A percentile compares a stretch with the other conserved stretches of the same genome.
phyloP scores from a whole-genome alignment of 92 coral and sea anemone genomes.

The Epizoanthus rinbou region DNA sequence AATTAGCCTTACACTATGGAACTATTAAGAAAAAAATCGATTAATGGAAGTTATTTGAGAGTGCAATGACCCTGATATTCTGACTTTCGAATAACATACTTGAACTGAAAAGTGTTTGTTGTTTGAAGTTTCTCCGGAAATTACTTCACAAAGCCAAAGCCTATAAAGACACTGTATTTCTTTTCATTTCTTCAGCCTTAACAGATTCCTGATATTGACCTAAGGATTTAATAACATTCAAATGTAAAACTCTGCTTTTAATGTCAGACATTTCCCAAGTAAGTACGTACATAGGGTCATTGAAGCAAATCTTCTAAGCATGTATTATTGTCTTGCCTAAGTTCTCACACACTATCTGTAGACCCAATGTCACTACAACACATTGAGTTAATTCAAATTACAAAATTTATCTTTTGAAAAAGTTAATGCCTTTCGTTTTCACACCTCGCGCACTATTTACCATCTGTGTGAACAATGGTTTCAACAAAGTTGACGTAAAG shows the following conservation, averaged over 20 bases:
- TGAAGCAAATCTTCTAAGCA: background rate
- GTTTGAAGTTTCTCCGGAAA: background rate
- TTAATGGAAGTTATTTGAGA: background rate
- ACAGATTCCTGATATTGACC: conserved; percentile 16
- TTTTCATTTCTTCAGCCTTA: background rate
- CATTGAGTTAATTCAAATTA: background rate
- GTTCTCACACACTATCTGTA: conserved; percentile 3
- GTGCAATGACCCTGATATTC: background rate
- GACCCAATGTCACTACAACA: background rate
- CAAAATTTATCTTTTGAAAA: conserved; percentile 12
- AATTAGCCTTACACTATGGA: conserved; percentile 4
- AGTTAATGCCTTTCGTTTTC: conserved; percentile 5
- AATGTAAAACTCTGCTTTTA: conserved; percentile 8
- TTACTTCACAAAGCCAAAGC: conserved; percentile 1
- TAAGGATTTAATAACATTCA: conserved; percentile 27
- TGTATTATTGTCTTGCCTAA: background rate
- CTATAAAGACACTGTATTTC: background rate
- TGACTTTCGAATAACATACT: background rate
- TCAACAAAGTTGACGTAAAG: conserved; percentile 51
- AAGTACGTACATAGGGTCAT: background rate
- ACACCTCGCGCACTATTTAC: conserved; percentile 21
- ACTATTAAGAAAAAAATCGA: conserved; percentile 22
- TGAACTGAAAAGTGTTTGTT: background rate
- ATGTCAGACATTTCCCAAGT: background rate
- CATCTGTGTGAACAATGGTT: conserved; percentile 53